Percentiles rank a stretch among this genome's conserved stretches.
Conservation (phyloP, 2,888 invertebrate genomes). For the Drosophila dives region DNA sequence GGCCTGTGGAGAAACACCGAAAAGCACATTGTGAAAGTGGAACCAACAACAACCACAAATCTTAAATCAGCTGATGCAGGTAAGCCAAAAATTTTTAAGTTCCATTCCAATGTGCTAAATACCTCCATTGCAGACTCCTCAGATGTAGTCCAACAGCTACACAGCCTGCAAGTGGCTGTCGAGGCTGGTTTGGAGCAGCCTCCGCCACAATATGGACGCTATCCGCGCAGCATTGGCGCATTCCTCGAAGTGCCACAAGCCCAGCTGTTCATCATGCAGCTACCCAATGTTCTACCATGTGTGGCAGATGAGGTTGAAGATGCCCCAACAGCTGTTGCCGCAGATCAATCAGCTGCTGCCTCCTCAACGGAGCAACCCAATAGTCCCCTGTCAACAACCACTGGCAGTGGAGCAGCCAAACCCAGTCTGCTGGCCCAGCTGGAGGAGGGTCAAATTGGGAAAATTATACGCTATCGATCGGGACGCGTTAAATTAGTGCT, state of each 20-base stretch:
- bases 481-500: slow-evolving; percentile 86
- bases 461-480: slow-evolving; percentile 87
- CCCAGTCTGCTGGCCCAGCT: slow-evolving; percentile 78
- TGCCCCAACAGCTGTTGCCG: slow-evolving; percentile 5
- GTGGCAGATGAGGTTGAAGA: slow-evolving; percentile 65
- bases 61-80: slow-evolving; percentile 20
- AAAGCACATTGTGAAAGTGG: slow-evolving; percentile 31
- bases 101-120: neutral
- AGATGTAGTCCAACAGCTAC: slow-evolving; percentile 68
- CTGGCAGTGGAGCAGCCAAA: slow-evolving; percentile 24
- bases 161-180: slow-evolving; percentile 67
- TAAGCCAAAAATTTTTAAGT: neutral
- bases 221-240: slow-evolving; percentile 78
- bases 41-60: slow-evolving; percentile 18
- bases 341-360: slow-evolving; percentile 7
- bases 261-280: slow-evolving; percentile 83
- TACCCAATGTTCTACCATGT: slow-evolving; percentile 69
- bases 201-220: slow-evolving; percentile 65
- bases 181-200: slow-evolving; percentile 47
- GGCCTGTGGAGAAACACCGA: slow-evolving; percentile 61
- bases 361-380: slow-evolving; percentile 28
- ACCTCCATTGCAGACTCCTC: slow-evolving; percentile 41
- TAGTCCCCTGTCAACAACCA: slow-evolving; percentile 31
- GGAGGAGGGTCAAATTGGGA: slow-evolving; percentile 87
- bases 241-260: slow-evolving; percentile 75